Base-by-base conservation (phyloP, 1,140 invertebrate species). In the Trinorchestia longiramus region DNA sequence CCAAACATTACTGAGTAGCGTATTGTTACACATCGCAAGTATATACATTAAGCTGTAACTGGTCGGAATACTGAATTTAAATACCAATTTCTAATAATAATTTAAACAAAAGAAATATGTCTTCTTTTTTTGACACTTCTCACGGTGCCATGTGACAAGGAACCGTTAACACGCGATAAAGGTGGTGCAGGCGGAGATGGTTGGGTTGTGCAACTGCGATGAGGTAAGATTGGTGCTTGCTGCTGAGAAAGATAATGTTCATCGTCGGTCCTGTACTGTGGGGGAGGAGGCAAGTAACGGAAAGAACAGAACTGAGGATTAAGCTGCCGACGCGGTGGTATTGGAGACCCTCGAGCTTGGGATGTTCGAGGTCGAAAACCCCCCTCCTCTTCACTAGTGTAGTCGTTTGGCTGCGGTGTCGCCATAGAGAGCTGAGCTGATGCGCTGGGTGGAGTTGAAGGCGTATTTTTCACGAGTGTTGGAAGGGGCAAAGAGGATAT, bases 361-460 rank as follows among this genome's bases (percentile, higher is more conserved):
- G 96, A 87, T 43, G 96, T 62, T 41, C 96, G 96, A 36, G 96
- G 96, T 53, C 96, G 92, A 57, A 96, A 96, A 42, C 96, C 96
- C 92, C 96, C 96, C 44, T 96, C 96, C 44, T 96, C 96, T 92
- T 96, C 96, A 53, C 96, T 96, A 77, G 96, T 96, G 91, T 96
- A 96, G 43, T 96, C 96, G 43, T 87, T 96, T 87, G 95, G 95
- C 47, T 94, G 95, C 41, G 95, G 43, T 11, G 96, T 8, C 43
- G 92, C 23, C 43, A 19, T 43, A 8, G 90, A 62, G 8, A 95
- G 47, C 88, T 96, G 96, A 43, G 96, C 96, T 23, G 96, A 96
- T 43, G 96, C 96, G n/a, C 96, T 88, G 19, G 96, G 95, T 43
- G 96, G 95, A 42, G 87, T 91, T 47, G 95, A 91, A 47, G 87